These are phyloP conservation scores for Tholera decimalis DNA, from an alignment of 2,888 invertebrate species.

Conservation along the genomic window DNA sequence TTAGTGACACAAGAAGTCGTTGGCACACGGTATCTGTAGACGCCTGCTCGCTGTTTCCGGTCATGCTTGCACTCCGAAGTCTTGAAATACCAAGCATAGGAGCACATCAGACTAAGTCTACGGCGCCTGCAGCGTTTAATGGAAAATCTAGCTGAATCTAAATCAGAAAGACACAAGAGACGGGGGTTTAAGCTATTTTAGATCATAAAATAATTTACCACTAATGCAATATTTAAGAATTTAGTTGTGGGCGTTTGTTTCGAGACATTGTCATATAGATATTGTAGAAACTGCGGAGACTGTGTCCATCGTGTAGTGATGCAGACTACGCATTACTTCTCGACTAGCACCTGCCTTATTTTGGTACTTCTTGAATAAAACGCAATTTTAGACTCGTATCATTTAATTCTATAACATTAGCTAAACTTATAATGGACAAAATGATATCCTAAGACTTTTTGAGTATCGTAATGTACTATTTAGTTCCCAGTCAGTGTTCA, in stretches of 20 bases:
- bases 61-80: background rate
- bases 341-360: constrained; percentile 11
- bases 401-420: constrained; percentile 14
- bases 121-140: constrained; percentile 5
- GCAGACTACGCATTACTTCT: constrained; percentile 2
- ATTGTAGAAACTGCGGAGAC: background rate
- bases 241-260: constrained; percentile 48
- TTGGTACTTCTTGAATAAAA: constrained; percentile 9
- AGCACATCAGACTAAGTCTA: background rate
- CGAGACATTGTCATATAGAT: constrained; percentile 6
- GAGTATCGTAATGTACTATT: constrained; percentile 23
- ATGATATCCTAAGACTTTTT: constrained; percentile 32
- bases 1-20: background rate
- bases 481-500: constrained; percentile 42
- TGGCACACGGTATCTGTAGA: no score
- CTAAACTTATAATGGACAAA: constrained; percentile 17
- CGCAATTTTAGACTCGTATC: constrained; percentile 14
- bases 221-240: constrained; percentile 62
- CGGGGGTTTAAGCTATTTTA: constrained; percentile 20
- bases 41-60: no score
- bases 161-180: background rate
- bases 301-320: background rate
- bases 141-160: background rate
- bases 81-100: background rate
- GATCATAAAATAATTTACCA: constrained; percentile 44